Evolutionary conservation across 1,140 invertebrate species (phyloP), one percentile per base, ranked within the genome.

Genomic region (Megalopta genalis): DNA sequence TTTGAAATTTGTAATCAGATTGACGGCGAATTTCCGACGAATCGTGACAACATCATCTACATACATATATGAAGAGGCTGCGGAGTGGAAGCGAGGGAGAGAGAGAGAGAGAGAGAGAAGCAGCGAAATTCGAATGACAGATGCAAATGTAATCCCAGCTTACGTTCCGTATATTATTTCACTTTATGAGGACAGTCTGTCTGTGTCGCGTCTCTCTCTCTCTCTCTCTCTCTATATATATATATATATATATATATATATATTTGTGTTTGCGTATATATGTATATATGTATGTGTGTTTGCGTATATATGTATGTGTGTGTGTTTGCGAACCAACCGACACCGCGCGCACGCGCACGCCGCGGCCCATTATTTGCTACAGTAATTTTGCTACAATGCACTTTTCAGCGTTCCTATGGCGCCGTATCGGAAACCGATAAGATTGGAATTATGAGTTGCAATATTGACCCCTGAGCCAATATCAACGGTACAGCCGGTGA

Each of bases 1-100:
- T 84, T 68, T 76, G 52, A 76, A 79, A 68, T 84, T 83, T 85
- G 82, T 84, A 84, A 85, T 85, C 72, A 71, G 62, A 83, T 60
- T 69, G 62, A 80, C 79, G 66, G 76, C 63, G 72, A 72, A 84
- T 77, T 77, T 69, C 65, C 81, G 70, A 71, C 67, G 80, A 82
- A 52, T 66, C 69, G 80, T 79, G 72, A 69, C 64, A 79, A 79
- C 70, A 79, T 79, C 70, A 79, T 79, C 77, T 73, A 79, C 77
- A 72, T 72, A 59, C 46, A 65, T 59, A 66, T 66, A 66, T 39
- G 64, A n/a, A 46, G 37, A 46, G n/a, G 64, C 27, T 16, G 6
- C 6, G 9, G 27, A 63, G 27, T 23, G 49, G 32, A 64, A 37
- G 65, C 16, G 12, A 52, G 49, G 18, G 49, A 52, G 49, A 52